These are phyloP conservation scores for Papilio protenor DNA, from an alignment of 2,888 invertebrate genomes.

Conservation along the genomic window DNA sequence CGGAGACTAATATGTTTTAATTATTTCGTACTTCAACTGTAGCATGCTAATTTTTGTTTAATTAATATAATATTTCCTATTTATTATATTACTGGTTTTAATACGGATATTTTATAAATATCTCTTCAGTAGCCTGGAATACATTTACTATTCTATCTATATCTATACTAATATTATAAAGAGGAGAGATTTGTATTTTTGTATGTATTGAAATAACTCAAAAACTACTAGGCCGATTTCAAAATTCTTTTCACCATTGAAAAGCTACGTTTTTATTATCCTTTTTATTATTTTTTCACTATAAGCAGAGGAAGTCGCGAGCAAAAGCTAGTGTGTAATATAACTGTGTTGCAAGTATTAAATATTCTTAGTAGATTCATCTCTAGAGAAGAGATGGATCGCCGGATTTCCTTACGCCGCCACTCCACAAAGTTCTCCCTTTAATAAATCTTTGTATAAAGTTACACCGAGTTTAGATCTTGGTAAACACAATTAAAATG, in stretches of 20 bases:
- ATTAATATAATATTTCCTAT: background rate
- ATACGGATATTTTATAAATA: too few relatives aligned
- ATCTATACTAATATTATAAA: too few relatives aligned
- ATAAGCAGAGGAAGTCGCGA: too few relatives aligned
- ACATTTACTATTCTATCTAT: too few relatives aligned
- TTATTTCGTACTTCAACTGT: slow-evolving; percentile 16
- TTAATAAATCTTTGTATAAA: slow-evolving; percentile 26
- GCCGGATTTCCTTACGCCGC: slow-evolving; percentile 17
- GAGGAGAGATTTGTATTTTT: too few relatives aligned
- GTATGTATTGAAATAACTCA: too few relatives aligned
- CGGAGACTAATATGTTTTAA: slow-evolving; percentile 30
- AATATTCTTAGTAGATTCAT: slow-evolving; percentile 1
- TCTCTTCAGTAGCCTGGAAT: too few relatives aligned
- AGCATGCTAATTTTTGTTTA: slow-evolving; percentile 21
- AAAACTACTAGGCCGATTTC: too few relatives aligned
- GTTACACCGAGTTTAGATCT: slow-evolving; percentile 25
- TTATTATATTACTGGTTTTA: background rate
- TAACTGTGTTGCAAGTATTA: background rate
- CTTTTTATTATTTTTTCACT: too few relatives aligned
- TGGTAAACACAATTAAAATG: slow-evolving; percentile 37
- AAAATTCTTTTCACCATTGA: too few relatives aligned
- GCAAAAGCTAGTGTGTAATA: background rate
- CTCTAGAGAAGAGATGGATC: slow-evolving; percentile 7
- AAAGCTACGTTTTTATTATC: too few relatives aligned
- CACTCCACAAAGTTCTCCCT: slow-evolving; percentile 16